Evolutionary conservation across 2,888 invertebrate genomes (phyloP), one percentile per base, ranked within the genome.

Genomic region (Phaonia tiefii): DNA sequence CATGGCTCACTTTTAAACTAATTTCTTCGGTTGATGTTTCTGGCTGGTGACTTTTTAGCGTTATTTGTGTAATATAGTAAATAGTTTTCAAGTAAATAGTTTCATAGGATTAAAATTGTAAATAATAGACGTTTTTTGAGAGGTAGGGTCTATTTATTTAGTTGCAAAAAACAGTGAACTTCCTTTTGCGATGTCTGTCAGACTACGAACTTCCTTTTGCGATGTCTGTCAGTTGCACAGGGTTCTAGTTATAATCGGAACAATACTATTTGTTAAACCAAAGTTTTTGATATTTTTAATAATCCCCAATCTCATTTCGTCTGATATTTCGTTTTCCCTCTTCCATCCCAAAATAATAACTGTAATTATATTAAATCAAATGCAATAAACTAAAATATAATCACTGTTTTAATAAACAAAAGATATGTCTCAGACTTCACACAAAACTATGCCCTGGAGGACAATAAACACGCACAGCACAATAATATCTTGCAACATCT

Each of bases 401-500:
- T 79, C 79, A 73, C 70, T 69, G 7, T 46, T 54, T 67, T n/a
- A 49, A 31, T 39, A 31, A 15, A 54, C 42, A 51, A 66, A 26
- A 51, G 4, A 49, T 37, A 37, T 26, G 25, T 67, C 15, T 4
- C 42, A 31, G 54, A 49, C 26, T 58, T 73, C 44, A 49, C 39
- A 1, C n/a, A 20, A 58, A 74, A 78, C 56, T 72, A 72, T 71
- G 60, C 81, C 75, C 81, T 46, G 46, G 81, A 71, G 81, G 26
- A 60, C 67, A 78, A 74, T 78, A 75, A 81, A 78, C 54, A 73
- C 69, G 56, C 73, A 76, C 69, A 67, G 54, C 60, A 69, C 65
- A 65, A 70, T 37, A 76, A 65, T 70, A 44, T 56, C 56, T 70
- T 42, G 37, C 37, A 74, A 60, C 70, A 76, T 70, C 49, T 58